Conservation (phyloP, 2,797 vertebrate genomes). For the Coregonus suidteri region DNA sequence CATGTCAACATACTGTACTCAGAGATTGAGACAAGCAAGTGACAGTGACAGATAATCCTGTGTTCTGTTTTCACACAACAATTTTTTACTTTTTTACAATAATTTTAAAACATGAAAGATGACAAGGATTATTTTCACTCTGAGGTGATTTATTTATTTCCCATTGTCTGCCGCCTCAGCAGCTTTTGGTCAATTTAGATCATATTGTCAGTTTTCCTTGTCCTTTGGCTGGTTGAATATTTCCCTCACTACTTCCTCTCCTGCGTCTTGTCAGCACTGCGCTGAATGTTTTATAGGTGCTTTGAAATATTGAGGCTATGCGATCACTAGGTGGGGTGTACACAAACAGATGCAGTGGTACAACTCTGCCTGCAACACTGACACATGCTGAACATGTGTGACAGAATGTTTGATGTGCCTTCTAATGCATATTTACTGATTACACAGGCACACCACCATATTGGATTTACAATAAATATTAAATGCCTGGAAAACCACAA, state of each 20-base stretch:
- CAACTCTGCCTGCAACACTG: constrained; percentile 10
- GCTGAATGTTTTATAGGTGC: constrained; percentile 36
- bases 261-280: constrained; percentile 1
- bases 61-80: neutral
- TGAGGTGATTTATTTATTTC: neutral
- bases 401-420: neutral
- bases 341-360: constrained; percentile 6
- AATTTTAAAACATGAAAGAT: neutral
- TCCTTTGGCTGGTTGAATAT: neutral
- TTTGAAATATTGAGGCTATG: constrained; percentile 34
- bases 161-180: neutral
- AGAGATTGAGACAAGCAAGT: neutral
- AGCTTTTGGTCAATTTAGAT: neutral
- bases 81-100: too few relatives aligned
- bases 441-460: neutral
- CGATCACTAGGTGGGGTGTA: constrained; percentile 6
- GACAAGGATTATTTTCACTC: neutral
- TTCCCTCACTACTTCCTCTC: neutral
- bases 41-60: too few relatives aligned
- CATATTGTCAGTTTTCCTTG: neutral
- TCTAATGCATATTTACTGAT: neutral
- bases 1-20: neutral
- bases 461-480: constrained; percentile 1
- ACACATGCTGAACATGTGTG: constrained; percentile 7
- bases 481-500: constrained; percentile 8